phyloP scores from a whole-genome alignment of 1,140 invertebrate species.

The Pseudomyrmex gracilis region DNA sequence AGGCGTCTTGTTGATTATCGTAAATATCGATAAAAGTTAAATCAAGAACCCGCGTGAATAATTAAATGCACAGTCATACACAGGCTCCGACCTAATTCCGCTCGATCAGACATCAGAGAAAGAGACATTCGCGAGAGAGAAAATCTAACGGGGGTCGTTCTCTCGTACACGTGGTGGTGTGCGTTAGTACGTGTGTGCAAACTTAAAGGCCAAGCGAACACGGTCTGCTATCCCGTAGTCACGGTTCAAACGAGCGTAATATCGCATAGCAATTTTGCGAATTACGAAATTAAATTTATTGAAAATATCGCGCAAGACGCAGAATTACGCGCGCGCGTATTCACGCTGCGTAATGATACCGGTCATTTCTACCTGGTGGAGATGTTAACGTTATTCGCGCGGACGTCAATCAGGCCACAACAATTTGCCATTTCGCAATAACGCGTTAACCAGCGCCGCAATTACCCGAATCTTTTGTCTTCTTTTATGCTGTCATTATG shows the following conservation, averaged over 20 bases:
- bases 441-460: slow-evolving; percentile 20
- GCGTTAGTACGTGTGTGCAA: background rate
- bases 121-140: slow-evolving; percentile 18
- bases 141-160: background rate
- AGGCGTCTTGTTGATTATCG: background rate
- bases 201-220: slow-evolving; percentile 10
- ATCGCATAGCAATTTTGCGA: background rate
- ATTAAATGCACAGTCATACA: background rate
- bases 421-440: slow-evolving; percentile 41
- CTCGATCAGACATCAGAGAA: slow-evolving; percentile 20
- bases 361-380: background rate
- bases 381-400: background rate
- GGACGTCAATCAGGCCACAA: slow-evolving; percentile 11
- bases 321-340: background rate
- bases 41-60: slow-evolving; percentile 6
- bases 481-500: background rate
- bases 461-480: slow-evolving; percentile 46
- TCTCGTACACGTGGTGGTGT: background rate
- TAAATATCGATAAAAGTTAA: background rate
- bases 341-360: background rate
- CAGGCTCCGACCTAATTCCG: slow-evolving; percentile 7
- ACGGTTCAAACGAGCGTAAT: background rate
- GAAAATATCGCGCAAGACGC: background rate
- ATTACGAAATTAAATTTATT: background rate
- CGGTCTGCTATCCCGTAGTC: background rate